Evolutionary conservation across 2,797 vertebrate species (phyloP), one percentile per base, ranked within the genome.

Genomic region (Eptatretus atami): DNA sequence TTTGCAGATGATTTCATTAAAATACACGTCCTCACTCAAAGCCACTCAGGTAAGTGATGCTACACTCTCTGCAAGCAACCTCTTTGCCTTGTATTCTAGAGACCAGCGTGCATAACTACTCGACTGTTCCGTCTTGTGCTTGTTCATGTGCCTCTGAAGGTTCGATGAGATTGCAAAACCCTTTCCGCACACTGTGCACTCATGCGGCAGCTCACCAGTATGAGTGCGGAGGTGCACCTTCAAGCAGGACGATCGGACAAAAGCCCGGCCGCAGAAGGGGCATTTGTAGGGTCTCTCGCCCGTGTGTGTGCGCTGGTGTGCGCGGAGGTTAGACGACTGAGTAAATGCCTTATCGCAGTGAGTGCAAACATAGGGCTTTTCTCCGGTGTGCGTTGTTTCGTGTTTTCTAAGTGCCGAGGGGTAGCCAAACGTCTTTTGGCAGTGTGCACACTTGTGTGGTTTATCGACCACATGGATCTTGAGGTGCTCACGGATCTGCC

Each of bases 131-230:
- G n/a, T 25, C 25, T n/a, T 61, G 57, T 61, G 57, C 11, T n/a
- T 61, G n/a, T n/a, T n/a, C 57, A n/a, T n/a, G 57, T 61, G 57
- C 57, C 15, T n/a, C 57, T 61, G n/a, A 24, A 61, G 57, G 57
- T 61, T 61, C 11, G 57, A 61, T 10, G n/a, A 24, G 57, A n/a
- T n/a, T 25, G 57, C n/a, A 12, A 61, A 61, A 10, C 15, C 57
- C 57, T 61, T 61, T 25, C 57, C 57, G 57, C 57, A 61, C 57
- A 61, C 57, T 8, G 15, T 25, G 11, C 57, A 61, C 57, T n/a
- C 57, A 12, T 61, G 57, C 57, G 57, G 57, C 57, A n/a, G 57
- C 24, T 61, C 57, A 25, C 57, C 57, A 10, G 57, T 61, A 12
- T 61, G 57, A n/a, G 57, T 61, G 57, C 57, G 57, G n/a, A 61